These are phyloP conservation scores for Rhyzopertha dominica DNA, from an alignment of 1,140 invertebrate genomes.

Conservation along the genomic window DNA sequence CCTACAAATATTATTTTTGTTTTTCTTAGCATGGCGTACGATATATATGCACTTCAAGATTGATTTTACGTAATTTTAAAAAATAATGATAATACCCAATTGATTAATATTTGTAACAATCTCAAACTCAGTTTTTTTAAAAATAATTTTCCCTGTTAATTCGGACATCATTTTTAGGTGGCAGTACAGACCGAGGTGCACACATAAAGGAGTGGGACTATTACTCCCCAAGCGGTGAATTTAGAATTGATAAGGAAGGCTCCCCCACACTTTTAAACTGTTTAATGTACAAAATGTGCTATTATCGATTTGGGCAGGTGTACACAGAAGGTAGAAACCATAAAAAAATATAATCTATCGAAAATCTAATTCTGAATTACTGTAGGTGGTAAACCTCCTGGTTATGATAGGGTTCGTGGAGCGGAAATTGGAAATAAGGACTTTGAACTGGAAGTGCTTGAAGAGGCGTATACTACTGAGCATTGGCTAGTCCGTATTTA, in stretches of 20 bases:
- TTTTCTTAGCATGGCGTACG: too few species aligned
- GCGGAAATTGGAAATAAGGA: constrained; percentile 95
- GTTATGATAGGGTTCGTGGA: constrained; percentile 84
- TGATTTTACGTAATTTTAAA: too few species aligned
- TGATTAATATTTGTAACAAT: too few species aligned
- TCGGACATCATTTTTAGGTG: constrained; percentile 49
- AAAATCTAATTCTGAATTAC: constrained; percentile 7
- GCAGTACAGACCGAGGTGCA: constrained; percentile 87
- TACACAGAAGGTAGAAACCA: constrained; percentile 86
- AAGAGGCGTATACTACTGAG: constrained; percentile 93
- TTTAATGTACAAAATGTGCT: constrained; percentile 96
- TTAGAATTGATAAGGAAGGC: constrained; percentile 88
- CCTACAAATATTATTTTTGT: too few species aligned
- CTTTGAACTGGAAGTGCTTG: constrained; percentile 86
- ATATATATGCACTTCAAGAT: too few species aligned
- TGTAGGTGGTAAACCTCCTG: constrained; percentile 69
- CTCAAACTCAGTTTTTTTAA: neutral
- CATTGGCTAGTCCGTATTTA: constrained; percentile 95
- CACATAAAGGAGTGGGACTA: constrained; percentile 97
- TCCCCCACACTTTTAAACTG: constrained; percentile 82
- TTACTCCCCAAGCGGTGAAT: constrained; percentile 91
- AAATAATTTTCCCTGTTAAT: constrained; percentile 3
- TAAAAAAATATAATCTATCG: constrained; percentile 10
- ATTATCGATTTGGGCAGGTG: constrained; percentile 88
- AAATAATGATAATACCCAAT: too few species aligned